phyloP scores from a whole-genome alignment of 2,888 invertebrate genomes.

The Chesias legatella region DNA sequence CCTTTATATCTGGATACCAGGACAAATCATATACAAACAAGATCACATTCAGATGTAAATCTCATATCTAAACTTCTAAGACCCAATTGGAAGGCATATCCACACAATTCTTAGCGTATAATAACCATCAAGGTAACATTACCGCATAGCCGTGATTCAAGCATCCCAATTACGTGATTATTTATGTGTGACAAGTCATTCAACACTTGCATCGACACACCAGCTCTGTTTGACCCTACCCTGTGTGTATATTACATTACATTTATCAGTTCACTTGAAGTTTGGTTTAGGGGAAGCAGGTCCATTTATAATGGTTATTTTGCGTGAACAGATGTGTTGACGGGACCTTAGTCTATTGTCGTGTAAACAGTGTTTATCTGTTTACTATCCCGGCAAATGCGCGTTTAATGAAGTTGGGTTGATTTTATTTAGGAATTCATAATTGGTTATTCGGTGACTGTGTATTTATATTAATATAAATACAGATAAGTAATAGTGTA shows the following conservation, averaged over 20 bases:
- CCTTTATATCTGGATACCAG: too few relatives aligned
- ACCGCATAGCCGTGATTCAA: slow-evolving; percentile 59
- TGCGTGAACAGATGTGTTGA: slow-evolving; percentile 39
- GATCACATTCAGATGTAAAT: too few relatives aligned
- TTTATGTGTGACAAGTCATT: slow-evolving; percentile 64
- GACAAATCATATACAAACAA: too few relatives aligned
- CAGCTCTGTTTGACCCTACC: slow-evolving; percentile 30
- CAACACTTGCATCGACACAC: slow-evolving; percentile 41
- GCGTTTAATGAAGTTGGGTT: slow-evolving; percentile 47
- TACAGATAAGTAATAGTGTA: too few relatives aligned
- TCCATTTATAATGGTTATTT: slow-evolving; percentile 33
- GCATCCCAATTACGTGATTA: slow-evolving; percentile 70
- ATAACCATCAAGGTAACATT: slow-evolving; percentile 33
- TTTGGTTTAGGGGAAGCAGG: slow-evolving; percentile 12
- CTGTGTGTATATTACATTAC: neutral
- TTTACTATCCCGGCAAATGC: slow-evolving; percentile 58
- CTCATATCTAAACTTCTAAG: too few relatives aligned
- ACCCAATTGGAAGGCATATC: slow-evolving; percentile 4
- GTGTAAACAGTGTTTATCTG: slow-evolving; percentile 39
- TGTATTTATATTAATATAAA: too few relatives aligned
- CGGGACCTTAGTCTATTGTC: slow-evolving; percentile 43
- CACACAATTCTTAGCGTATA: slow-evolving; percentile 12
- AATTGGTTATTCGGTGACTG: neutral
- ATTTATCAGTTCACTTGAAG: neutral
- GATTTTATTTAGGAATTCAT: slow-evolving; percentile 5